These are phyloP conservation scores for Nasonia longicornis DNA, from an alignment of 1,140 invertebrate genomes.

Conservation along the genomic window DNA sequence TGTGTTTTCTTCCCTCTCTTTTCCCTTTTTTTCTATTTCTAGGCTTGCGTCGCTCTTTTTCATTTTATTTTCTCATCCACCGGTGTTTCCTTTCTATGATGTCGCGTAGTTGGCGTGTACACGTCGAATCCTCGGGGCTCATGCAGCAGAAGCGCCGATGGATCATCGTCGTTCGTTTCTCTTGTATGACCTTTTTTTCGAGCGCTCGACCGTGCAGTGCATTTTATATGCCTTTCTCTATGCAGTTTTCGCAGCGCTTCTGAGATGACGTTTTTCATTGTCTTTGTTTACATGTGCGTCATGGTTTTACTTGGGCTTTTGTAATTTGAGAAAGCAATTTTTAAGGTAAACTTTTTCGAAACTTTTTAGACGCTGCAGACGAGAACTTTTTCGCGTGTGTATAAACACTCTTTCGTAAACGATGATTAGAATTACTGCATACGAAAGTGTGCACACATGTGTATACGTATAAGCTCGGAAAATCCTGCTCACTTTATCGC, in stretches of 20 bases:
- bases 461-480: too few species aligned
- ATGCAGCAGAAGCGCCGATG: not conserved
- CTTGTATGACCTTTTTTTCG: not conserved
- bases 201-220: not conserved
- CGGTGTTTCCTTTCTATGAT: conserved; percentile 13
- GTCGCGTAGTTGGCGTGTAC: conserved; percentile 1
- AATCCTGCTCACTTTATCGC: too few species aligned
- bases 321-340: not conserved
- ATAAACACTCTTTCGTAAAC: too few species aligned
- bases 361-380: not conserved
- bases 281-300: not conserved
- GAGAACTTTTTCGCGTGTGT: too few species aligned
- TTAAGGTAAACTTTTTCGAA: not conserved
- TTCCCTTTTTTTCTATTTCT: not conserved
- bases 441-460: too few species aligned
- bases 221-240: conserved; percentile 4
- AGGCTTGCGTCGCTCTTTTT: not conserved
- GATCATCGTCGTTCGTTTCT: conserved; percentile 1
- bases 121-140: not conserved
- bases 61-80: conserved; percentile 26
- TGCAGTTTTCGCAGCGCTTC: not conserved
- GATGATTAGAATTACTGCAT: too few species aligned
- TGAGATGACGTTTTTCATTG: not conserved
- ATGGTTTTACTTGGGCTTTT: too few species aligned
- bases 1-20: not conserved